Conservation (phyloP, 64 coral and sea anemone species). For the Montipora capricornis region DNA sequence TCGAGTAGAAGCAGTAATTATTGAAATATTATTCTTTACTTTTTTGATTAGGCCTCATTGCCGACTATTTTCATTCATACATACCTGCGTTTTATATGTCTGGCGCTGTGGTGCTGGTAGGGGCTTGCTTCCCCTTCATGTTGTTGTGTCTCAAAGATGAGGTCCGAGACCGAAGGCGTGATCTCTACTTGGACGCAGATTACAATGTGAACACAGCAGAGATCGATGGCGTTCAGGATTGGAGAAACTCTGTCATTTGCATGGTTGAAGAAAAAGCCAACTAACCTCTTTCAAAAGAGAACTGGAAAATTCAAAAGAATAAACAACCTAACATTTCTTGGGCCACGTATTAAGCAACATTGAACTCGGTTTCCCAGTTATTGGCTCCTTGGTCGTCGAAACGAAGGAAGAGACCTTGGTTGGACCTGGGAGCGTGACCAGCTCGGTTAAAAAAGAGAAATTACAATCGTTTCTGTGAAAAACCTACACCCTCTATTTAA, state of each 20-base stretch:
- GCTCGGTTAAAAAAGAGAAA: too few relatives aligned
- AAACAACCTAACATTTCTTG: too few relatives aligned
- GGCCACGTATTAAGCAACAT: too few relatives aligned
- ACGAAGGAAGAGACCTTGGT: too few relatives aligned
- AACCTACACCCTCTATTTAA: too few relatives aligned
- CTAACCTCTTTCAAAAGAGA: too few relatives aligned
- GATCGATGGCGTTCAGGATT: not conserved
- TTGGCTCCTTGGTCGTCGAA: too few relatives aligned
- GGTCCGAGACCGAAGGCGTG: not conserved
- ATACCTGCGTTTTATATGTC: slow-evolving; percentile 75
- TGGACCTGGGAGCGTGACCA: too few relatives aligned
- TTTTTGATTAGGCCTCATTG: slow-evolving; percentile 56
- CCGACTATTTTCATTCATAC: slow-evolving; percentile 57
- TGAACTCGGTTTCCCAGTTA: too few relatives aligned
- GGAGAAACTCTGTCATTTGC: not conserved
- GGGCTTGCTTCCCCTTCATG: slow-evolving; percentile 37
- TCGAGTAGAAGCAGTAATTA: not conserved
- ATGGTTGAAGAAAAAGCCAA: not conserved
- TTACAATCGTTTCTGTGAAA: too few relatives aligned
- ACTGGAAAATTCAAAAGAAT: too few relatives aligned
- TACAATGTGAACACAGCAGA: not conserved
- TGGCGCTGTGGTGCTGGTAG: slow-evolving; percentile 45
- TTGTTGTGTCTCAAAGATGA: not conserved
- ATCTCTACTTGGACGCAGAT: not conserved
- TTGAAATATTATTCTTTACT: not conserved